Conservation (phyloP, 2,113 vertebrate species). For the Emydocephalus ijimae region DNA sequence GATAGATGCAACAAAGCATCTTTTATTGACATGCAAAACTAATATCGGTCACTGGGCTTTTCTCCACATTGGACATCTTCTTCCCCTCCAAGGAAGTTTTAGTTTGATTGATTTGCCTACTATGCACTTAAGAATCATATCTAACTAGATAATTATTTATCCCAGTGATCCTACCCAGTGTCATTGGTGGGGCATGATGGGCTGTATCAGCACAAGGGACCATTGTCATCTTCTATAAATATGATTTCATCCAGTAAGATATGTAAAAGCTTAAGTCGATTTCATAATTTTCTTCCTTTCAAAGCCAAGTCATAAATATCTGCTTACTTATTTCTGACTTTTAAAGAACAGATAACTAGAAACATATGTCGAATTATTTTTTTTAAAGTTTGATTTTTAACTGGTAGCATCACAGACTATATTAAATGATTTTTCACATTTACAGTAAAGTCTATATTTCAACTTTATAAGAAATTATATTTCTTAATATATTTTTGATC, state of each 20-base stretch:
- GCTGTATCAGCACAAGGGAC: not conserved
- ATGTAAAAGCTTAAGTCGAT: not conserved
- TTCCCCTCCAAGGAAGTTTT: not conserved
- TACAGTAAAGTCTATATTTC: not conserved
- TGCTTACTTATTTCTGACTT: not conserved
- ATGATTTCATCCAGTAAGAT: not conserved
- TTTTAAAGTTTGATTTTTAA: slow-evolving; percentile 4
- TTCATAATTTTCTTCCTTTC: not conserved
- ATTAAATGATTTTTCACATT: not conserved
- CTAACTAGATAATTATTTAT: not conserved
- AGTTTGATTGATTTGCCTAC: not conserved
- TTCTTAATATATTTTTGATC: not conserved
- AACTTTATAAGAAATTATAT: not conserved
- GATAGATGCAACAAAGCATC: not conserved
- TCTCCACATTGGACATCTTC: not conserved
- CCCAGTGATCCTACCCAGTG: not conserved
- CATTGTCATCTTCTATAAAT: not conserved
- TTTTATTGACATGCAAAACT: not conserved
- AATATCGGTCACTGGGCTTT: not conserved
- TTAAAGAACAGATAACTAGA: not conserved
- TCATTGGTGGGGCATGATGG: not conserved
- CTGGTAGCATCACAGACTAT: not conserved
- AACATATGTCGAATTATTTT: not conserved
- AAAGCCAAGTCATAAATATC: not conserved
- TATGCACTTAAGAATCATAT: not conserved